Evolutionary conservation across 2,113 vertebrate genomes (phyloP).

Genomic region (Crotalus helleri): DNA sequence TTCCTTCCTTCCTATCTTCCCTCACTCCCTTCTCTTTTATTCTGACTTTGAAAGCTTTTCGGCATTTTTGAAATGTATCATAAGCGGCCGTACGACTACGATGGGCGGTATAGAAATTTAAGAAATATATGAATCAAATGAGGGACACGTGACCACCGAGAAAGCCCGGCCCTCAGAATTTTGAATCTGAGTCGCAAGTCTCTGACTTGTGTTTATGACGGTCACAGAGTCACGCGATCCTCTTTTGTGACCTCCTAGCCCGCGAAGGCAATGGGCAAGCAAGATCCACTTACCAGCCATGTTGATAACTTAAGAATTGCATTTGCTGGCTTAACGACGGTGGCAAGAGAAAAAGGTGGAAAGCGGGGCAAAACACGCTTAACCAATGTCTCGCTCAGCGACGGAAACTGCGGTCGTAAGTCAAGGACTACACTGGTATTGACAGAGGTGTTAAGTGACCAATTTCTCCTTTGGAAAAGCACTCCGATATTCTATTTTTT

Average conservation of each 20-base stretch:
- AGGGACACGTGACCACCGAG: too few relatives aligned
- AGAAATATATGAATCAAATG: too few relatives aligned
- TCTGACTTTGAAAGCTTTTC: too few relatives aligned
- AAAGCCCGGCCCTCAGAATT: too few relatives aligned
- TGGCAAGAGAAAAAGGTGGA: not conserved
- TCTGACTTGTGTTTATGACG: not conserved
- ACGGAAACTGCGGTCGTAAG: not conserved
- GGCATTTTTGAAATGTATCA: too few relatives aligned
- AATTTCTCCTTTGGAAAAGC: not conserved
- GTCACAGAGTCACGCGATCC: fast-evolving
- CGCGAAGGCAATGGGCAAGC: not conserved
- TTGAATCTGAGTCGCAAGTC: too few relatives aligned
- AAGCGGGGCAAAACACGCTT: not conserved
- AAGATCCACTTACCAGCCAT: not conserved
- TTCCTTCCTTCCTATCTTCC: too few relatives aligned
- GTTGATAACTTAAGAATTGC: not conserved
- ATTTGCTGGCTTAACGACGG: too few relatives aligned
- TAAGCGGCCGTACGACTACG: too few relatives aligned
- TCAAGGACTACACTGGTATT: not conserved
- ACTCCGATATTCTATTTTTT: not conserved
- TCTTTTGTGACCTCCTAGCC: not conserved
- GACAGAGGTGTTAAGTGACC: not conserved
- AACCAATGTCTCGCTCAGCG: not conserved
- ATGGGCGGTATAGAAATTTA: too few relatives aligned
- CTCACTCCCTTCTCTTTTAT: too few relatives aligned